These are phyloP conservation scores for Poeciliopsis prolifica DNA, from an alignment of 2,113 vertebrate species.

Conservation along the genomic window DNA sequence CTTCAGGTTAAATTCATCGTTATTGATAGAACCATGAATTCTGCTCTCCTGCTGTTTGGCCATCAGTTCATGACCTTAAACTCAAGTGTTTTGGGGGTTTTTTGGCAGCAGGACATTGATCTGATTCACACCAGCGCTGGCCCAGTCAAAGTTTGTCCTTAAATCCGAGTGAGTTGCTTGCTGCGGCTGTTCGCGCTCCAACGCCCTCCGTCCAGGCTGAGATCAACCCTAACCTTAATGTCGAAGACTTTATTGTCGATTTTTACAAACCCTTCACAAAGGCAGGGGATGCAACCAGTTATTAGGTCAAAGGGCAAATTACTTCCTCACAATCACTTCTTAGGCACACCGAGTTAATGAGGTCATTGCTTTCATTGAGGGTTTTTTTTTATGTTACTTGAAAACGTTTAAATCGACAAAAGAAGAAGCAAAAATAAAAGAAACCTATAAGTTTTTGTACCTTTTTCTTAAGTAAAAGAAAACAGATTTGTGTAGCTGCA, in stretches of 20 bases:
- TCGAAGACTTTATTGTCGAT: not conserved
- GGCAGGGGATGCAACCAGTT: not conserved
- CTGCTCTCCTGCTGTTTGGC: not conserved
- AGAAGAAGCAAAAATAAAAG: not conserved
- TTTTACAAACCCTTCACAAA: not conserved
- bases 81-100: not conserved
- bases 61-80: not conserved
- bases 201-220: too few relatives aligned
- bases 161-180: not conserved
- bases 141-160: not conserved
- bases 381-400: not conserved
- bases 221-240: not conserved
- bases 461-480: not conserved
- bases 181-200: too few relatives aligned
- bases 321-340: not conserved
- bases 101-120: not conserved
- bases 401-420: not conserved
- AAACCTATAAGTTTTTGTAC: not conserved
- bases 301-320: not conserved
- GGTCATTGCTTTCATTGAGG: not conserved
- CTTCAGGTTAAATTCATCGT: not conserved
- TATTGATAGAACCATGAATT: not conserved
- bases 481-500: conserved; percentile 71
- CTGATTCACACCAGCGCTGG: not conserved
- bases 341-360: too few relatives aligned